These are phyloP conservation scores for Oreochromis niloticus DNA, from an alignment of 2,113 vertebrate genomes.

Conservation along the genomic window DNA sequence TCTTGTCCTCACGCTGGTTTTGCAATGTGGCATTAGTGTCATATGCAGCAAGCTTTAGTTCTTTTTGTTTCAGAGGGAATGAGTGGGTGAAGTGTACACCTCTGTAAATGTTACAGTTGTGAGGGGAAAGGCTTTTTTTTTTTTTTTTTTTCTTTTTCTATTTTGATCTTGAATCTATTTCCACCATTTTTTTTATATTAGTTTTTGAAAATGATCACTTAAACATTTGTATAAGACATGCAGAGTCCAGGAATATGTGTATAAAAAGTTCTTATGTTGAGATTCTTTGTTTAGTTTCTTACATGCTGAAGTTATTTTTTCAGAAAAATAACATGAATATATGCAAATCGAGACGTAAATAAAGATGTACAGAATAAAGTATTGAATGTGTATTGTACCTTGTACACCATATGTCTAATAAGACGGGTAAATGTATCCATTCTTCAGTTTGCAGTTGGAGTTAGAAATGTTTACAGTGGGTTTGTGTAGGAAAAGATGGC, in stretches of 20 bases:
- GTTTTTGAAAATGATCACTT: constrained; percentile 62
- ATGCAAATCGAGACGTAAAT: constrained; percentile 74
- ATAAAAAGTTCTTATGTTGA: constrained; percentile 67
- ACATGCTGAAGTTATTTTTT: constrained; percentile 77
- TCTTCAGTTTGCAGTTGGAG: constrained; percentile 41
- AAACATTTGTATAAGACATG: constrained; percentile 63
- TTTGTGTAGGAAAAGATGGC: constrained; percentile 39
- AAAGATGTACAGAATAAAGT: constrained; percentile 73
- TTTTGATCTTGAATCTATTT: constrained; percentile 63
- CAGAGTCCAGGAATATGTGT: constrained; percentile 56
- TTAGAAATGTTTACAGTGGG: constrained; percentile 65
- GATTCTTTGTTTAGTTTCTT: constrained; percentile 79
- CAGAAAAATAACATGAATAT: constrained; percentile 69
- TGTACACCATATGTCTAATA: constrained; percentile 65
- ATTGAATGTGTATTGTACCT: constrained; percentile 73
- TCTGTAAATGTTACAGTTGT: constrained; percentile 21
- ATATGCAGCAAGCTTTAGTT: constrained; percentile 23
- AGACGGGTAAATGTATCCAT: constrained; percentile 70
- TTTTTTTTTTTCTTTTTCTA: constrained; percentile 33
- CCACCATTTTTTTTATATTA: constrained; percentile 15
- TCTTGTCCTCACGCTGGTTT: constrained; percentile 35
- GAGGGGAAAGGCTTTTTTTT: constrained; percentile 42
- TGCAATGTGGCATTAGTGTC: constrained; percentile 21
- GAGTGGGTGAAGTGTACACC: not conserved
- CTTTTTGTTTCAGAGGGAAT: not conserved